These are phyloP conservation scores for Caenorhabditis japonica DNA, from an alignment of 2,888 invertebrate species.

Conservation along the genomic window DNA sequence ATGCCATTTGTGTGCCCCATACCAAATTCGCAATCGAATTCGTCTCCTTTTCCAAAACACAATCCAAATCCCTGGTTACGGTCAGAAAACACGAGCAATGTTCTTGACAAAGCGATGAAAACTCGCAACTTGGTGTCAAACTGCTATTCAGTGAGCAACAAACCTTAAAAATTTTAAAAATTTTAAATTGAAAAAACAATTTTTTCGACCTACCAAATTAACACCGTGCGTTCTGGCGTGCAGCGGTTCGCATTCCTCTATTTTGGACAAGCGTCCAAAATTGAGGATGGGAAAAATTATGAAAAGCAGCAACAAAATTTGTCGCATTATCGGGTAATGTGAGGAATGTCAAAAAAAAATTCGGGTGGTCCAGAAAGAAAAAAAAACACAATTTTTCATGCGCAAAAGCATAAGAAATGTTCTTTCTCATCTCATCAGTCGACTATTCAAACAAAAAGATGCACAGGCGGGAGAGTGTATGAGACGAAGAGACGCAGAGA, in stretches of 20 bases:
- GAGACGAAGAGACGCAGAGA: slow-evolving; percentile 26
- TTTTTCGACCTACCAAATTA: slow-evolving; percentile 47
- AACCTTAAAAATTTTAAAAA: slow-evolving; percentile 37
- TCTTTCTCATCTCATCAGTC: slow-evolving; percentile 47
- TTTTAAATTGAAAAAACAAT: slow-evolving; percentile 9
- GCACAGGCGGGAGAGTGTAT: slow-evolving; percentile 10
- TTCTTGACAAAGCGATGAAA: slow-evolving; percentile 54
- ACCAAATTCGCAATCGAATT: neutral
- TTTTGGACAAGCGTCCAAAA: slow-evolving; percentile 11
- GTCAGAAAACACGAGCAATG: slow-evolving; percentile 52
- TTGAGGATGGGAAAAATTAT: neutral
- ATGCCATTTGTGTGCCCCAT: too few relatives aligned
- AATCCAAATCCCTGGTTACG: slow-evolving; percentile 38
- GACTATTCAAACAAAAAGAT: slow-evolving; percentile 50
- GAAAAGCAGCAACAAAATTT: slow-evolving; percentile 2
- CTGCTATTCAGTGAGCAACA: slow-evolving; percentile 51
- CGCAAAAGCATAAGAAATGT: slow-evolving; percentile 41
- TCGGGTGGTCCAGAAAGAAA: too few relatives aligned
- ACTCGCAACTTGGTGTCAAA: slow-evolving; percentile 60
- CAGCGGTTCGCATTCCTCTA: too few relatives aligned
- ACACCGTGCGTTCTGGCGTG: slow-evolving; percentile 53
- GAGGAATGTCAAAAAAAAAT: too few relatives aligned
- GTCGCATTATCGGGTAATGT: neutral
- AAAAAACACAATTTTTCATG: neutral
- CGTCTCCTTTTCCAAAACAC: too few relatives aligned